Percentiles rank a stretch among this genome's conserved stretches.
Conservation (phyloP, 2,888 invertebrate genomes). For the Parapristionchus giblindavisi region DNA sequence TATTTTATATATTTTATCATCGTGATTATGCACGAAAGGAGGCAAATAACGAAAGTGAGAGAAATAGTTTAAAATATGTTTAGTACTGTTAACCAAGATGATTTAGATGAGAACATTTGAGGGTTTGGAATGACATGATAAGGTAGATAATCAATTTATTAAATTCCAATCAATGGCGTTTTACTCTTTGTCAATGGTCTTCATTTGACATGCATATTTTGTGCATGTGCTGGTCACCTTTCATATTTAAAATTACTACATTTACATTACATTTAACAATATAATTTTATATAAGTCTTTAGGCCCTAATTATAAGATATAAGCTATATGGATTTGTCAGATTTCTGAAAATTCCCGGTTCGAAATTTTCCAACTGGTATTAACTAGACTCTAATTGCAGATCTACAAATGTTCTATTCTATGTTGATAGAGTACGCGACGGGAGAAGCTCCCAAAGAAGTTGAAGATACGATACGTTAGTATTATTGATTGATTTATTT, state of each 20-base stretch:
- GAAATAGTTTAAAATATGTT: too few species aligned
- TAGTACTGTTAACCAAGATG: too few species aligned
- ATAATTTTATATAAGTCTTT: neutral
- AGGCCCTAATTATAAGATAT: neutral
- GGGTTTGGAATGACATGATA: too few species aligned
- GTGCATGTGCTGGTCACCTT: too few species aligned
- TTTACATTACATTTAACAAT: too few species aligned
- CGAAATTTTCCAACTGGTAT: neutral
- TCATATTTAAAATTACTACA: too few species aligned
- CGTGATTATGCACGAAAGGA: neutral
- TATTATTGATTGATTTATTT: neutral
- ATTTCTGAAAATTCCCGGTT: neutral
- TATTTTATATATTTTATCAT: neutral
- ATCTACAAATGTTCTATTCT: constrained; percentile 36
- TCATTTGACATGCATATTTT: too few species aligned
- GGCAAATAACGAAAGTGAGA: too few species aligned
- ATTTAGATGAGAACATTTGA: too few species aligned
- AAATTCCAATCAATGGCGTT: too few species aligned
- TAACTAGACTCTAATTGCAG: neutral
- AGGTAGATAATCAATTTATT: too few species aligned
- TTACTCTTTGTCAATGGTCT: too few species aligned
- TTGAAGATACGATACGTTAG: constrained; percentile 34
- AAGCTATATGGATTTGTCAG: neutral
- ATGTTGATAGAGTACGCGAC: constrained; percentile 39
- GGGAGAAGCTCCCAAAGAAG: neutral